Percentiles rank a stretch among this genome's conserved stretches.
Evolutionary conservation across 2,797 vertebrate genomes (phyloP).

Genomic region (Gymnopithys bicolor): DNA sequence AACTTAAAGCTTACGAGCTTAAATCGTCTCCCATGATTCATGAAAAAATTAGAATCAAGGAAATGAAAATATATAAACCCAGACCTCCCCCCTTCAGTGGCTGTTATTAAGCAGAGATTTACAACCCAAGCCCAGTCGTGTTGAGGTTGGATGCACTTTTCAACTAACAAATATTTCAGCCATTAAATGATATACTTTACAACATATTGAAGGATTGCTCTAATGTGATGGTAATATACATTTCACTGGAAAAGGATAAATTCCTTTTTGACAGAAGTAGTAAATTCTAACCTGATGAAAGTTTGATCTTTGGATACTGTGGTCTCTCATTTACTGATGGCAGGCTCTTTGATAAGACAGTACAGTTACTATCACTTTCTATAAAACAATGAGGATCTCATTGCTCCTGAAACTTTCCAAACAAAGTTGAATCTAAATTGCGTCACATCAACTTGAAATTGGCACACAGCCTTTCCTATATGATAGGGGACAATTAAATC

Average conservation of each 20-base stretch:
- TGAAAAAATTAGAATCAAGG: constrained; percentile 36
- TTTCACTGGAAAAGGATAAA: constrained; percentile 56
- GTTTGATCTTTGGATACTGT: neutral
- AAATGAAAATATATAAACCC: constrained; percentile 53
- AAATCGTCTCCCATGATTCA: constrained; percentile 1
- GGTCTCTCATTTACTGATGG: neutral
- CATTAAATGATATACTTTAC: constrained; percentile 61
- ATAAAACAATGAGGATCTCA: neutral
- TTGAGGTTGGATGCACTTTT: constrained; percentile 46
- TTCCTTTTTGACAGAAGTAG: constrained; percentile 39
- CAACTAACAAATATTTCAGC: constrained; percentile 62
- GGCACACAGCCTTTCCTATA: constrained; percentile 42
- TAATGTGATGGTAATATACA: constrained; percentile 49
- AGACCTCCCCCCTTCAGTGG: constrained; percentile 30
- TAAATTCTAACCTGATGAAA: constrained; percentile 21
- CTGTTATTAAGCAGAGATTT: constrained; percentile 61
- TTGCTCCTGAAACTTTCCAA: constrained; percentile 24
- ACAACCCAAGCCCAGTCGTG: constrained; percentile 11
- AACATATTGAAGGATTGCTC: constrained; percentile 53
- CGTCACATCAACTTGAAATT: constrained; percentile 32
- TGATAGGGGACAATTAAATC: constrained; percentile 63
- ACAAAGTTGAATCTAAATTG: constrained; percentile 25
- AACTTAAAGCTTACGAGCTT: neutral
- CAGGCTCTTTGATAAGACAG: neutral
- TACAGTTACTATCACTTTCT: neutral